phyloP scores from a whole-genome alignment of 2,113 vertebrate genomes.

The Malurus cyaneus region DNA sequence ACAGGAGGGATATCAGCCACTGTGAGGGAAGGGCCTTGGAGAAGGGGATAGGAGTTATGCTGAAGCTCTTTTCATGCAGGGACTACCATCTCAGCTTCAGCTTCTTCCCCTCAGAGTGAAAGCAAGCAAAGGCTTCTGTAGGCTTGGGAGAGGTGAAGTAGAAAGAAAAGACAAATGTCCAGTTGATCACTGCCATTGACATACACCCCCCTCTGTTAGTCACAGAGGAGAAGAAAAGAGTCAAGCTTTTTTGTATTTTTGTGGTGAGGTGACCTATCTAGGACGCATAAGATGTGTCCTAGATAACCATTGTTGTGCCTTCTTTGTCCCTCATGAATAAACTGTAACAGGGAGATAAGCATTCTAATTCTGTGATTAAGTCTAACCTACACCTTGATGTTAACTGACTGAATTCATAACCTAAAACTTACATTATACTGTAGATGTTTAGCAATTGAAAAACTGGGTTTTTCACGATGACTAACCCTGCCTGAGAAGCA shows the following conservation, averaged over 20 bases:
- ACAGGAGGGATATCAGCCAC: not conserved
- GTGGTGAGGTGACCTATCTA: not conserved
- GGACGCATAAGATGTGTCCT: not conserved
- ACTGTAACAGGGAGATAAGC: not conserved
- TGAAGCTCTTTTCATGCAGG: not conserved
- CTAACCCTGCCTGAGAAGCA: not conserved
- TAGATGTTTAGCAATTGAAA: not conserved
- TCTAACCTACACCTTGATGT: not conserved
- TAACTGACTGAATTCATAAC: not conserved
- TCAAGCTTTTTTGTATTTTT: not conserved
- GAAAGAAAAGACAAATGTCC: not conserved
- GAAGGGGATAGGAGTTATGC: not conserved
- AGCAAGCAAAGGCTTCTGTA: not conserved
- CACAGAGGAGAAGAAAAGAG: not conserved
- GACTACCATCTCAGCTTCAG: not conserved
- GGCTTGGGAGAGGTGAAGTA: not conserved
- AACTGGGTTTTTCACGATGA: not conserved
- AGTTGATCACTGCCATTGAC: not conserved
- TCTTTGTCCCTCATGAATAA: not conserved
- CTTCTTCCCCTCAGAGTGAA: not conserved
- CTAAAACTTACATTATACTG: not conserved
- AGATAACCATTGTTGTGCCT: not conserved
- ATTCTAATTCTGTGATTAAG: not conserved
- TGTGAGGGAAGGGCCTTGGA: not conserved
- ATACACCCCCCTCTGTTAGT: not conserved